Conservation (phyloP, 1,140 invertebrate genomes). For the Aphidius ervi region DNA sequence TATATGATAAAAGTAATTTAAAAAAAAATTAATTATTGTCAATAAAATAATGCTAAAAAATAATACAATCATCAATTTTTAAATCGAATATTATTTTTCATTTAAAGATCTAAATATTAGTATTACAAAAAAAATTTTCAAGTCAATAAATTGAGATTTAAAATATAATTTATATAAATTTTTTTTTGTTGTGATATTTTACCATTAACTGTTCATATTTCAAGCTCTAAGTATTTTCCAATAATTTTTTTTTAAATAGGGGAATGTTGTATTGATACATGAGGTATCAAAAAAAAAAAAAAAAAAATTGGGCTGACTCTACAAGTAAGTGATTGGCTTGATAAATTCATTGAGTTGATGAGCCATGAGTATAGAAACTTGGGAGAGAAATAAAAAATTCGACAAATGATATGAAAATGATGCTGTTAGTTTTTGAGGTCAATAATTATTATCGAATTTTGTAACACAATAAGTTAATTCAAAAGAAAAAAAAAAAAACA, state of each 20-base stretch:
- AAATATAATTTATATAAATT: constrained; percentile 9
- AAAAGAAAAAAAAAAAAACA: too few species aligned
- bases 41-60: too few species aligned
- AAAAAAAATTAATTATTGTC: too few species aligned
- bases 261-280: constrained; percentile 11
- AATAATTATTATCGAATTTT: too few species aligned
- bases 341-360: constrained; percentile 22
- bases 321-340: constrained; percentile 19
- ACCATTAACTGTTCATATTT: constrained; percentile 27
- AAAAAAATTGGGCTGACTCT: neutral
- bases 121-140: too few species aligned
- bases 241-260: constrained; percentile 17
- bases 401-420: constrained; percentile 20
- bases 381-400: neutral
- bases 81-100: too few species aligned
- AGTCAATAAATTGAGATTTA: too few species aligned
- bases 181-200: constrained; percentile 20
- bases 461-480: too few species aligned
- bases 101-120: too few species aligned
- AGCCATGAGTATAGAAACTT: constrained; percentile 6
- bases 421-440: constrained; percentile 9
- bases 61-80: too few species aligned
- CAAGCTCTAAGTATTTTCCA: constrained; percentile 22
- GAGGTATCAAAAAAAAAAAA: constrained; percentile 14
- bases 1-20: constrained; percentile 32